phyloP scores from a whole-genome alignment of 1,140 invertebrate species.

The Protaetia brevitarsis region DNA sequence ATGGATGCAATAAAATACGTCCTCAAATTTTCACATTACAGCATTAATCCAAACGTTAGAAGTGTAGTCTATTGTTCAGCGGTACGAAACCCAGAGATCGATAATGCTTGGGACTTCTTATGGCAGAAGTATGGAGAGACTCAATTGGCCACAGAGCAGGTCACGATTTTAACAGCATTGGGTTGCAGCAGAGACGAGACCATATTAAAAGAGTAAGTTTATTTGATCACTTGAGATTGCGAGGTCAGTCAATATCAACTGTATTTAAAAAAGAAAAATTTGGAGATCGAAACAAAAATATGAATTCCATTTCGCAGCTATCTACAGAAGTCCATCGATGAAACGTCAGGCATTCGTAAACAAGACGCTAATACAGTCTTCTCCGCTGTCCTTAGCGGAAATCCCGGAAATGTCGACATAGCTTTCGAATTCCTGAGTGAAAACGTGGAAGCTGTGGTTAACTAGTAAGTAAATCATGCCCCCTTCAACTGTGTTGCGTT shows the following conservation, averaged over 20 bases:
- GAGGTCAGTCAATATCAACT: not conserved
- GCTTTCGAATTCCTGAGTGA: slow-evolving; percentile 9
- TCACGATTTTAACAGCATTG: slow-evolving; percentile 54
- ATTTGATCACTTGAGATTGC: not conserved
- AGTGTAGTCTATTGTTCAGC: slow-evolving; percentile 25
- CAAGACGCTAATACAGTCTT: slow-evolving; percentile 15
- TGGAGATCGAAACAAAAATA: not conserved
- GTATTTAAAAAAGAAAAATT: too few relatives aligned
- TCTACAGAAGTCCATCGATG: not conserved
- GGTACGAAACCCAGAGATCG: not conserved
- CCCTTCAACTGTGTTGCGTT: too few relatives aligned
- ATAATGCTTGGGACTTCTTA: not conserved
- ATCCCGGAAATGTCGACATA: slow-evolving; percentile 1
- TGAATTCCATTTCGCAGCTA: not conserved
- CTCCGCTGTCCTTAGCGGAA: not conserved
- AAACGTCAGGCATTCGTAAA: slow-evolving; percentile 7
- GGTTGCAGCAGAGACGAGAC: slow-evolving; percentile 53
- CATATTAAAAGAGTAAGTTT: slow-evolving; percentile 50
- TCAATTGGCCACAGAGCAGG: slow-evolving; percentile 49
- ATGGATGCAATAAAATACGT: too few relatives aligned
- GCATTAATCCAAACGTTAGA: slow-evolving; percentile 23
- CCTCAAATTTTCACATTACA: too few relatives aligned
- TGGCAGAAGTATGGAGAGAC: not conserved
- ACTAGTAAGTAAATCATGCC: slow-evolving; percentile 21
- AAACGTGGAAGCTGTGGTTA: not conserved